phyloP scores from a whole-genome alignment of 1,140 invertebrate species.

The Magallana angulata region DNA sequence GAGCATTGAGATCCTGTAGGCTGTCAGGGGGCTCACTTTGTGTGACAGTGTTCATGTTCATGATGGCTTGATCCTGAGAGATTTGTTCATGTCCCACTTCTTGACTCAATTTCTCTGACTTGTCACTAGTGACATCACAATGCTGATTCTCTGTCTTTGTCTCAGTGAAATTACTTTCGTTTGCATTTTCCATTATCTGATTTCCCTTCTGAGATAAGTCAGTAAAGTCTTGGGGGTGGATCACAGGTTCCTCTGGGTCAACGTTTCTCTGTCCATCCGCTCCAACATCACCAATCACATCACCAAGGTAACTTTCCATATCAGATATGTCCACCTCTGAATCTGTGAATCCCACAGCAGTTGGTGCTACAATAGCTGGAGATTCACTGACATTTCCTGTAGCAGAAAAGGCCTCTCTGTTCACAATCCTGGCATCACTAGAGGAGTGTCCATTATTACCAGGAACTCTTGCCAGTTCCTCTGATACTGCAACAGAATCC shows the following conservation, averaged over 20 bases:
- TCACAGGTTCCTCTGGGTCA: slow-evolving; percentile 11
- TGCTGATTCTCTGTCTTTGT: not conserved
- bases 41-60: not conserved
- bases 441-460: not conserved
- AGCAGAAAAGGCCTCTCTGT: too few relatives aligned
- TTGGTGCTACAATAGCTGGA: not conserved
- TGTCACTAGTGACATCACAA: not conserved
- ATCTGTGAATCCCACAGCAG: slow-evolving; percentile 38
- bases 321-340: slow-evolving; percentile 42
- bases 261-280: not conserved
- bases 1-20: not conserved
- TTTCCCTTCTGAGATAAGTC: not conserved
- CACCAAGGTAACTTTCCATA: slow-evolving; percentile 37
- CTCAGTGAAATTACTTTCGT: not conserved
- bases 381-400: not conserved
- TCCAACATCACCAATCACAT: not conserved
- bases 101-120: not conserved
- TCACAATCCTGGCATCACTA: too few relatives aligned
- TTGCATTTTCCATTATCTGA: not conserved
- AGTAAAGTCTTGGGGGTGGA: not conserved
- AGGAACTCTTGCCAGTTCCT: not conserved
- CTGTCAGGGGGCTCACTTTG: not conserved
- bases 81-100: not conserved
- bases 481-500: not conserved
- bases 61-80: not conserved